These are phyloP conservation scores for Nephila pilipes DNA, from an alignment of 1,140 invertebrate species.

Conservation along the genomic window DNA sequence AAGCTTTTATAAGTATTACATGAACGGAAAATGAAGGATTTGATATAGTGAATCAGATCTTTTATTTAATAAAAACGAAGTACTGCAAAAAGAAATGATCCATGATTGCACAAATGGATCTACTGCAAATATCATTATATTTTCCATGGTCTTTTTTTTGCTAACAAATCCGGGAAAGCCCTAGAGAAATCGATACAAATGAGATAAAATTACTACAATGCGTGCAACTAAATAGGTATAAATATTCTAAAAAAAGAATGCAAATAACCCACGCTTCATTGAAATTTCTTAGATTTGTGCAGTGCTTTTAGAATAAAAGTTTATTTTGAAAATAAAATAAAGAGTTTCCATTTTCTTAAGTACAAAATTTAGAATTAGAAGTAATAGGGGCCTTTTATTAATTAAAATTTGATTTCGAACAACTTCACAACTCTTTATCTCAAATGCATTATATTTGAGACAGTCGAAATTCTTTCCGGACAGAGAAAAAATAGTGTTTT, in stretches of 20 bases:
- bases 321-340: no score
- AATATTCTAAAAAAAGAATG: neutral
- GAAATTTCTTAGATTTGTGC: neutral
- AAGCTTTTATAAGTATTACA: no score
- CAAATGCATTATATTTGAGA: no score
- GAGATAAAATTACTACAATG: neutral
- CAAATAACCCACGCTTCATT: neutral
- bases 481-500: no score
- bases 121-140: neutral
- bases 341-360: no score
- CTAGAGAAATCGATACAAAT: conserved; percentile 18
- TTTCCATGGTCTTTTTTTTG: neutral
- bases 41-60: neutral
- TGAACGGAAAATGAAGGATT: neutral
- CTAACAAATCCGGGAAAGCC: conserved; percentile 5
- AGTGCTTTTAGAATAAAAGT: no score
- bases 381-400: no score
- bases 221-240: neutral
- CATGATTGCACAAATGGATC: neutral
- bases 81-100: neutral
- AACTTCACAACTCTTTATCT: no score
- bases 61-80: neutral
- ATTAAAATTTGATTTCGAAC: no score
- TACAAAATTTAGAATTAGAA: no score
- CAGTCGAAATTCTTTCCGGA: no score